These are phyloP conservation scores for Peromyscus nudipes DNA, from an alignment of 2,797 vertebrate species.

Conservation along the genomic window DNA sequence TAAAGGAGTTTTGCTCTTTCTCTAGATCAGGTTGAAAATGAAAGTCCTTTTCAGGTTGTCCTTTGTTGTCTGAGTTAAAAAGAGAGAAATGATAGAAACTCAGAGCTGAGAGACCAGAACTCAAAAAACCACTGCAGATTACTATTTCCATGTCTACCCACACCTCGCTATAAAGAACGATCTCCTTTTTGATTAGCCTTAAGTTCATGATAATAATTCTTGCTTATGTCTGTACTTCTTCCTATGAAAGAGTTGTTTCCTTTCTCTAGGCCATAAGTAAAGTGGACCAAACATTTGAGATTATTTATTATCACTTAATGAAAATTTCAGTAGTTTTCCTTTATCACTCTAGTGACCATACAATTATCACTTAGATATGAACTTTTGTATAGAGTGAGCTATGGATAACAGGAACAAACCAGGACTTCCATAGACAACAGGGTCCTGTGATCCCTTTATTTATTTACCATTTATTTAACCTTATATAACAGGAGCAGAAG, in stretches of 20 bases:
- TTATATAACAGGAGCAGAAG: neutral
- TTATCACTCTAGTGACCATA: neutral
- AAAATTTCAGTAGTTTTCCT: slow-evolving; percentile 29
- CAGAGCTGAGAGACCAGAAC: neutral
- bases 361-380: neutral
- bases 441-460: neutral
- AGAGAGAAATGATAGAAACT: neutral
- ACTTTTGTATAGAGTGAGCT: neutral
- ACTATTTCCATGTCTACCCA: neutral
- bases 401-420: neutral
- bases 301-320: slow-evolving; percentile 12
- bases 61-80: neutral
- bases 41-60: neutral
- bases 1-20: neutral
- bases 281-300: slow-evolving; percentile 13
- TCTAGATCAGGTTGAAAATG: neutral
- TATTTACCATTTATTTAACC: neutral
- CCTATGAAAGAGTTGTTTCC: neutral
- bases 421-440: neutral
- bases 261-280: slow-evolving; percentile 17
- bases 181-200: slow-evolving; percentile 20
- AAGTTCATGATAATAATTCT: neutral
- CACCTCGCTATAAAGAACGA: neutral
- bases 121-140: neutral
- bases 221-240: neutral